These are phyloP conservation scores for Coptodon rendalli DNA, from an alignment of 2,113 vertebrate genomes.

Conservation along the genomic window DNA sequence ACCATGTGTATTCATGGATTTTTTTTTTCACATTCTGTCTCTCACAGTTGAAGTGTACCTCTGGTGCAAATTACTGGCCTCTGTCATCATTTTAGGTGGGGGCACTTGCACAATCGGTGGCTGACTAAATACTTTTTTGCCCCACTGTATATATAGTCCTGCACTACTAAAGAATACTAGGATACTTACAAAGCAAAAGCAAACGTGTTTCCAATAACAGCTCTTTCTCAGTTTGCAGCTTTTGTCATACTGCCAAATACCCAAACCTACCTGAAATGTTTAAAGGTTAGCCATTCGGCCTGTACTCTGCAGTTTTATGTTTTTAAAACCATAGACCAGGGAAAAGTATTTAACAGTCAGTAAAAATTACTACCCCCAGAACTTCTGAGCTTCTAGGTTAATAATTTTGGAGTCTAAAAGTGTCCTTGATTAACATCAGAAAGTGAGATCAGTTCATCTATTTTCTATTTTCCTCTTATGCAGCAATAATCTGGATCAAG, in stretches of 20 bases:
- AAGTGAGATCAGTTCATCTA: background rate
- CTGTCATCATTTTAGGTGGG: too few species aligned
- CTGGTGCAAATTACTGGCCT: too few species aligned
- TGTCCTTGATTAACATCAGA: background rate
- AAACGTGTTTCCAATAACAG: background rate
- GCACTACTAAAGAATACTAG: background rate
- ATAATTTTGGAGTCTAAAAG: background rate
- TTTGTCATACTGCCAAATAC: background rate
- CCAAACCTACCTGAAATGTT: background rate
- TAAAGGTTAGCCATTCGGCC: background rate
- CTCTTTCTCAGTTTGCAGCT: background rate
- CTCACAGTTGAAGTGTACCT: too few species aligned
- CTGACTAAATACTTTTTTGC: too few species aligned
- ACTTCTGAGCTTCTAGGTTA: background rate
- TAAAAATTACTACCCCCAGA: background rate
- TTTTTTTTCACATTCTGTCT: too few species aligned
- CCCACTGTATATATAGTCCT: background rate
- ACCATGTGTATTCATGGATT: too few species aligned
- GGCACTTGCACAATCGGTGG: too few species aligned
- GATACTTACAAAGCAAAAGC: background rate
- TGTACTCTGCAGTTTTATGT: background rate
- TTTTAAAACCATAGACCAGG: background rate
- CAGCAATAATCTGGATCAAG: background rate
- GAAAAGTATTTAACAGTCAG: background rate
- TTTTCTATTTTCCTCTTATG: background rate